Base-by-base conservation (phyloP, 2,888 invertebrate species). In the Campoplex capitator region DNA sequence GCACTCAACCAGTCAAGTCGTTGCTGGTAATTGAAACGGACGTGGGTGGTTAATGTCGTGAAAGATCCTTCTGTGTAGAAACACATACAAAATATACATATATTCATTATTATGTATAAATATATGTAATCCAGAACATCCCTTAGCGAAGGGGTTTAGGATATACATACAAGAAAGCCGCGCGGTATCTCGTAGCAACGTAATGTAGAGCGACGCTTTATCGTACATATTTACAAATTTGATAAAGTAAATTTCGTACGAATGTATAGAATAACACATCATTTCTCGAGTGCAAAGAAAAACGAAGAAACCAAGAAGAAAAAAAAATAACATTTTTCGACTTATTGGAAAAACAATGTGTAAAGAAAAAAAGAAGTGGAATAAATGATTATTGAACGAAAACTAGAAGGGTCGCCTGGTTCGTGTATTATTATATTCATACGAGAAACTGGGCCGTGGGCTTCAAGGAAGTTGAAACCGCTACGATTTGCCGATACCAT, bases 41-140 rank as follows among this genome's bases (percentile, higher is more conserved):
- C 78, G 85, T 85, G 42, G 74, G 75, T 84, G 87, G 82, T 82
- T 71, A 79, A 78, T 70, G 85, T 82, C 85, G 81, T 56, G 85
- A 51, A 51, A 62, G n/a, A 86, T 76, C 68, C 48, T 42, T 51
- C 73, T 83, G 9, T 38, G n/a, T 42, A 23, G 23, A 42, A 45
- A 71, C 48, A 8, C 62, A 75, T n/a, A 74, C n/a, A 42, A 23
- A 42, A 1, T 3, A 32, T 68, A 68, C 4, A 68, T 23, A 68
- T 3, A 42, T 38, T 38, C n/a, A 32, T 32, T 16, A 32, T 32
- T 32, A 62, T 62, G 32, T 62, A 81, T 75, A 68, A 65, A 67
- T 38, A 76, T 62, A 65, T 42, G 51, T 71, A 48, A 35, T 56
- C 4, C 18, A 11, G 3, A 42, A 56, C n/a, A 76, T 77, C 54